Percentiles rank a stretch among this genome's conserved stretches.
Conservation (phyloP, 1,140 invertebrate species). For the Cydia fagiglandana region DNA sequence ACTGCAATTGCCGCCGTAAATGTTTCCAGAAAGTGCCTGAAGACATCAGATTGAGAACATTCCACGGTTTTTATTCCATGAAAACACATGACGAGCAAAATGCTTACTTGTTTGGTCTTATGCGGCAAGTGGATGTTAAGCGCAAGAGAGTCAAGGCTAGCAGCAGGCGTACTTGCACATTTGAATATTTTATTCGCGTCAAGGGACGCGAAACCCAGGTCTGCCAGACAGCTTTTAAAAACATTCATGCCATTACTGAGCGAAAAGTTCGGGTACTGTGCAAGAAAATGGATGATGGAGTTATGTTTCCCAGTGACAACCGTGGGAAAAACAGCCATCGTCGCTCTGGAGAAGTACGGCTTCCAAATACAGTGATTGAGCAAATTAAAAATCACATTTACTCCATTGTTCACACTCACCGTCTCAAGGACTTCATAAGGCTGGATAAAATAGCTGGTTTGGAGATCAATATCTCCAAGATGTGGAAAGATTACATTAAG, state of each 20-base stretch:
- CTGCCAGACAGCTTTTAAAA: slow-evolving; percentile 81
- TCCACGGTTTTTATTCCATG: slow-evolving; percentile 80
- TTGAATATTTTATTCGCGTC: slow-evolving; percentile 80
- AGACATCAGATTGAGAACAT: slow-evolving; percentile 75
- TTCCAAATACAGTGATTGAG: slow-evolving; percentile 77
- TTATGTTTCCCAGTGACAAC: slow-evolving; percentile 80
- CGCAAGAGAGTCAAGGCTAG: slow-evolving; percentile 79
- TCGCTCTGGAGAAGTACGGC: slow-evolving; percentile 75
- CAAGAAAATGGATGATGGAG: slow-evolving; percentile 81
- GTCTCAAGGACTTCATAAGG: slow-evolving; percentile 77
- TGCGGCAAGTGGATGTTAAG: slow-evolving; percentile 80
- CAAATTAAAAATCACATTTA: slow-evolving; percentile 80
- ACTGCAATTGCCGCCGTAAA: slow-evolving; percentile 79
- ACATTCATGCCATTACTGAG: slow-evolving; percentile 80
- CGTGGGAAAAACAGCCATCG: slow-evolving; percentile 77
- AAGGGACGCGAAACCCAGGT: slow-evolving; percentile 80
- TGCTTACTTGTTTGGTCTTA: slow-evolving; percentile 81
- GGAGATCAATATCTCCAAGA: slow-evolving; percentile 81
- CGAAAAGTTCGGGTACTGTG: slow-evolving; percentile 80
- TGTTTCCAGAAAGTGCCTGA: slow-evolving; percentile 79
- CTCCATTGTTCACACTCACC: slow-evolving; percentile 78
- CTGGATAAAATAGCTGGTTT: slow-evolving; percentile 77
- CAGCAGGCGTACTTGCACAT: slow-evolving; percentile 79
- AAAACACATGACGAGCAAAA: slow-evolving; percentile 81
- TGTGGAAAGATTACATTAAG: slow-evolving; percentile 80